Base-by-base conservation (phyloP, 2,113 vertebrate genomes). In the Petroica traversi region DNA sequence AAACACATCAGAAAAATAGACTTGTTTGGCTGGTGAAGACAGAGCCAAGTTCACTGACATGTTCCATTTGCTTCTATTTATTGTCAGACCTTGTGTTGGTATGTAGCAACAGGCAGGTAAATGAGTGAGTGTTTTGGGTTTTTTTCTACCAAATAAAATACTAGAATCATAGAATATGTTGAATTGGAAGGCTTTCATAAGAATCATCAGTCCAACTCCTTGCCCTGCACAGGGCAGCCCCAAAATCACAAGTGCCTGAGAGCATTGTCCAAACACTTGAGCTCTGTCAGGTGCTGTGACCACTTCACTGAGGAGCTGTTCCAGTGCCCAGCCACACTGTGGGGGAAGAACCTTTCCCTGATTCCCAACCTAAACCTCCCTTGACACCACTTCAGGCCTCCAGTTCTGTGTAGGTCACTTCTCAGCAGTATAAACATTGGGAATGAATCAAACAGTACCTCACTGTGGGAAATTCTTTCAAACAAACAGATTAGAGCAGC, bases 401-500 rank as follows among this genome's bases (percentile, higher is more conserved):
- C 29, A 52, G 58, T 67, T 92, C 91, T 87, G 20, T 49, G 31
- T 85, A 93, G 74, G 87, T 93, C 83, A 78, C 40, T 93, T 93
- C 84, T 83, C 26, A 26, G 84, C 45, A 91, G 38, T 71, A 80
- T 82, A 96, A 97, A 94, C 93, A 95, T 2, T 43, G 54, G 43
- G 72, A 95, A 86, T 77, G 96, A 96, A 74, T 74, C 77, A 89
- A 97, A 85, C 64, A 79, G 22, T 89, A 63, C 83, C 40, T 89
- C 55, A 87, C 72, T 58, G 92, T 97, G 96, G 95, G 97, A 97
- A 97, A 95, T 82, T 92, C 92, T 92, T 81, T 86, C 78, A 95
- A 77, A 82, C 78, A 97, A 93, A 95, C 61, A 89, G 86, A 93
- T 94, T 81, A 95, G 43, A 72, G 19, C 62, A 58, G 91, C 52